phyloP scores from a whole-genome alignment of 2,113 vertebrate species.

The Brachirus orientalis region DNA sequence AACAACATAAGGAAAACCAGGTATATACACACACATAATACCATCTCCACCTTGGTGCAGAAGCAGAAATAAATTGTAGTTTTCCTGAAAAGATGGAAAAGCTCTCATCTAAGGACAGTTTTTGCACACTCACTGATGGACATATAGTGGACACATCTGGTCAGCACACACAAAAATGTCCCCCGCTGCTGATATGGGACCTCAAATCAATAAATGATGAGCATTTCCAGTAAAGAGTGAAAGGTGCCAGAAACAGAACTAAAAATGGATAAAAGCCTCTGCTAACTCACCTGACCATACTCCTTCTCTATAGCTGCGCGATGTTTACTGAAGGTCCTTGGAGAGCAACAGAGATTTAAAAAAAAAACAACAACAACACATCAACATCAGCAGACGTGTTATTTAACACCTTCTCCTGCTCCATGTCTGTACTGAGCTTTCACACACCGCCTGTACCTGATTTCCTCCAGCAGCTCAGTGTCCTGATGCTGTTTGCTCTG shows the following conservation, averaged over 20 bases:
- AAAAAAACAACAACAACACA: neutral
- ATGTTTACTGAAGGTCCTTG: conserved; percentile 92
- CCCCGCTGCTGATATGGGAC: conserved; percentile 13
- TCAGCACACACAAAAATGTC: neutral
- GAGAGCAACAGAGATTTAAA: conserved; percentile 9
- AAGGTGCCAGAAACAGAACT: conserved; percentile 23
- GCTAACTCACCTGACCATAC: conserved; percentile 87
- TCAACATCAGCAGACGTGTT: neutral
- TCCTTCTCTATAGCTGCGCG: conserved; percentile 90
- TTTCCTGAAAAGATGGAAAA: too few species aligned
- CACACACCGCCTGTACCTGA: conserved; percentile 78
- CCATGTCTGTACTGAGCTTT: neutral
- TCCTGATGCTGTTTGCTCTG: conserved; percentile 89
- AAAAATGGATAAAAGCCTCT: conserved; percentile 25
- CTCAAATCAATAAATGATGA: conserved; percentile 41
- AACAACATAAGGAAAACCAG: too few species aligned
- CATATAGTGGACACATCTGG: neutral
- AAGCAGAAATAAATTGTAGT: too few species aligned
- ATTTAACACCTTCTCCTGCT: too few species aligned
- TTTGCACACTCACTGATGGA: too few species aligned
- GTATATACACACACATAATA: too few species aligned
- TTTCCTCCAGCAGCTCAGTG: conserved; percentile 89
- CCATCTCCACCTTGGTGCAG: too few species aligned
- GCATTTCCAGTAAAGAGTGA: conserved; percentile 33
- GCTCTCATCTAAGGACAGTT: neutral